Evolutionary conservation across 1,140 invertebrate genomes (phyloP), one percentile per base, ranked within the genome.

Genomic region (Drosophila orena): DNA sequence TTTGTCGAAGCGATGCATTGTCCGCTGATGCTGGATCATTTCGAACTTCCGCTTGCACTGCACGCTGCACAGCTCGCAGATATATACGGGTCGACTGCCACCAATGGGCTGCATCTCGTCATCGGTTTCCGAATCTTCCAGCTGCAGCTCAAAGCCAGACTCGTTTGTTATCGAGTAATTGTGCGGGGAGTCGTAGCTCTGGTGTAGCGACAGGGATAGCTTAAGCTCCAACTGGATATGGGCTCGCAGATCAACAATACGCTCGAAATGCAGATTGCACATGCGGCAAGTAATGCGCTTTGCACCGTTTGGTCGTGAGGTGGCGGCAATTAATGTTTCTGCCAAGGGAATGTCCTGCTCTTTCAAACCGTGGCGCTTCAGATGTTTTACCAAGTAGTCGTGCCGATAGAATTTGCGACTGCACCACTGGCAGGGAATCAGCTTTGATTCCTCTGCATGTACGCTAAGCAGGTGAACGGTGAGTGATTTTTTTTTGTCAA

Each of bases 341-440:
- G 91, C 90, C 12, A 88, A 53, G 3, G 78, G 85, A 50, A 91
- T 73, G 46, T 89, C 80, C 34, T 76, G 74, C 17, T 84, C 80
- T 12, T 62, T 61, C 12, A 91, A 73, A 0, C 90, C 88, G 38
- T 92, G 91, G 0, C 88, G 75, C 34, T 81, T 90, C 2, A 92
- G 49, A 56, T 92, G 91, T 40, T 86, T 83, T 0, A 91, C 76
- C 20, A 92, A 46, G 50, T 94, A 93, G 50, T 93, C 93, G 34
- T 91, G 93, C 3, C 93, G 92, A 52, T 93, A 93, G 52, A 94
- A 94, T 74, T 93, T 94, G 56, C 93, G 93, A n/a, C 92, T 92
- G 53, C 94, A 94, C 47, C 93, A 91, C 38, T 93, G 92, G 60
- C 94, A 94, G 50, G 84, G 85, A 27, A 89, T 77, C 1, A 89